Percentiles rank a stretch among this genome's conserved stretches.
These are phyloP conservation scores for Galbula dea DNA, from an alignment of 2,113 vertebrate species.

Conservation along the genomic window DNA sequence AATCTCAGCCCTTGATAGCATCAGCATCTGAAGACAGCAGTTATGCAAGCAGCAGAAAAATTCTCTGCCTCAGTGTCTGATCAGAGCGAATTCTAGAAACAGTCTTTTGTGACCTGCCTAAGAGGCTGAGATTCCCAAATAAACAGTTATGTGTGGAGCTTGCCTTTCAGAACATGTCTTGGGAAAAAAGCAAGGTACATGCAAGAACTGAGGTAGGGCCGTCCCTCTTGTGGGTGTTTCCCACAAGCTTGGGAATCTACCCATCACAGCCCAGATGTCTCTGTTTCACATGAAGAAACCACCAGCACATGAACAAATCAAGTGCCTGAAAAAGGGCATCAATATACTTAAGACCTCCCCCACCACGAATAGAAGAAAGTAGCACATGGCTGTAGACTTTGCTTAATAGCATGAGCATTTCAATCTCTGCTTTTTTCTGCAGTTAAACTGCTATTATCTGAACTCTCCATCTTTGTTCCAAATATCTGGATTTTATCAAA, in stretches of 20 bases:
- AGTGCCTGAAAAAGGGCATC: not conserved
- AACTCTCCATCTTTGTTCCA: slow-evolving; percentile 28
- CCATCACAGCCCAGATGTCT: fast-evolving
- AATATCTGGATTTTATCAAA: slow-evolving; percentile 60
- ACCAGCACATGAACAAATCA: not conserved
- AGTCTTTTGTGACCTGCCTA: not conserved
- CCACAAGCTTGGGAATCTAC: not conserved
- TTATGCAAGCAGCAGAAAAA: not conserved
- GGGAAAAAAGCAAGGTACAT: not conserved
- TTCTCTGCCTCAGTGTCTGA: not conserved
- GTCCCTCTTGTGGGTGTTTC: not conserved
- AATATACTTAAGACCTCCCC: not conserved
- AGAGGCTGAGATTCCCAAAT: not conserved
- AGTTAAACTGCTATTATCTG: slow-evolving; percentile 22
- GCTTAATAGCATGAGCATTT: not conserved
- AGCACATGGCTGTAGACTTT: not conserved
- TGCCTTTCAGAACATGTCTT: not conserved
- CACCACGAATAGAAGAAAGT: not conserved
- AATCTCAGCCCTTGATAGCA: not conserved
- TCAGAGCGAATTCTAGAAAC: not conserved
- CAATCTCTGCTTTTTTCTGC: slow-evolving; percentile 1
- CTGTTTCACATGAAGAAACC: not conserved
- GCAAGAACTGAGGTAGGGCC: not conserved
- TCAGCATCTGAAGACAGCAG: not conserved
- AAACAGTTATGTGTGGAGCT: not conserved